A percentile compares a stretch with the other conserved stretches of the same genome.
Conservation (phyloP, 2,113 vertebrate genomes). For the Chroicocephalus ridibundus region DNA sequence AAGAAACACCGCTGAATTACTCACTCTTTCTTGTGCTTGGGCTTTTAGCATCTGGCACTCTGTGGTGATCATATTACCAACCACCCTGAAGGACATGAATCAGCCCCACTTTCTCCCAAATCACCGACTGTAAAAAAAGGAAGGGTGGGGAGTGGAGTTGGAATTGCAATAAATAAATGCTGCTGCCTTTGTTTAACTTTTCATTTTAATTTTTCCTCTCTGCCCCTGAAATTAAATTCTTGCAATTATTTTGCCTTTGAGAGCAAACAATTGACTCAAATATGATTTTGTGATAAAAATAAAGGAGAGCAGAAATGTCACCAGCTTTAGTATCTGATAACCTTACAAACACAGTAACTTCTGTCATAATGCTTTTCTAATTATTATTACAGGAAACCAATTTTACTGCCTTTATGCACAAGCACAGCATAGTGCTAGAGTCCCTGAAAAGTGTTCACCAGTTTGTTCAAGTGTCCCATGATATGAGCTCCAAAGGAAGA, state of each 20-base stretch:
- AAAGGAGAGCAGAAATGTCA: background rate
- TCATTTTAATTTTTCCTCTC: background rate
- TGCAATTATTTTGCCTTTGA: background rate
- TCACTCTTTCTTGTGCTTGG: background rate
- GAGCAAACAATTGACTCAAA: background rate
- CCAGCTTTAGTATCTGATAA: background rate
- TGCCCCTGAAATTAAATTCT: background rate
- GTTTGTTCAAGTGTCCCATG: background rate
- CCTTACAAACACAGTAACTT: background rate
- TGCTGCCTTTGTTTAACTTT: background rate
- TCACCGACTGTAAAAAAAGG: background rate
- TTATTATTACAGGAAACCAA: background rate
- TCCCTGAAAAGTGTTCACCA: background rate
- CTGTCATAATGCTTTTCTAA: background rate
- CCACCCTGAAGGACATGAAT: background rate
- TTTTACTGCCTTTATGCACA: background rate
- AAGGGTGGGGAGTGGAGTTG: fast-evolving
- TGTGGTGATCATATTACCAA: background rate
- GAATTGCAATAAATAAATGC: background rate
- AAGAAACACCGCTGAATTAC: background rate
- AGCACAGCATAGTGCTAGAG: background rate
- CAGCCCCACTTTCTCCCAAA: background rate
- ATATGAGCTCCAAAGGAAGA: background rate
- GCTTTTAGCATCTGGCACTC: background rate
- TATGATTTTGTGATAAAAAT: background rate